Evolutionary conservation across 2,888 invertebrate genomes (phyloP), one percentile per base, ranked within the genome.

Genomic region (Horisme vitalbata): DNA sequence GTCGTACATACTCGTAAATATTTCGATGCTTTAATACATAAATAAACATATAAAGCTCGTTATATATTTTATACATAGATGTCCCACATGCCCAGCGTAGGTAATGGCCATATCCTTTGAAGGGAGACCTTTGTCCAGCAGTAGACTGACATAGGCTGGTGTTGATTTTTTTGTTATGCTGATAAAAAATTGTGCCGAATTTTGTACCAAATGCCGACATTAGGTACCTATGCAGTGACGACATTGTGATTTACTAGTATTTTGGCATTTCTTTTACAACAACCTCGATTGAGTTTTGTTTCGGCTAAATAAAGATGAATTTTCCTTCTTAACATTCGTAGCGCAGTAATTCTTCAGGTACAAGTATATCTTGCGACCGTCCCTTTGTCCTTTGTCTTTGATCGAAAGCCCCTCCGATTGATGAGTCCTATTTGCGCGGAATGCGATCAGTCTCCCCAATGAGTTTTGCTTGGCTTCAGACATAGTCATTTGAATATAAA

Each of bases 361-460:
- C 70, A 47, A 69, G 71, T 75, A 79, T 75, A 77, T 79, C 70
- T 63, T 59, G 60, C 68, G 70, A 71, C 66, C 49, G 75, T 74
- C 76, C 77, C 74, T 73, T 80, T 82, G 78, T 81, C 80, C 81
- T 80, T 79, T 75, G 83, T 82, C 83, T 80, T 81, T 81, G 80
- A 83, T 81, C 75, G 80, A 79, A 78, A 81, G 77, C 79, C 78
- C 68, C 68, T 71, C 72, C 76, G 81, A 85, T 83, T 83, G 84
- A 85, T 85, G 82, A 73, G 79, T 70, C 71, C 79, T 75, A 83
- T 84, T 84, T 83, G 80, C 71, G 67, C 65, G 60, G 65, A 74
- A 67, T 68, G 68, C 61, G 66, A 69, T 62, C 75, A 68, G 62
- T 68, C 72, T 68, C 64, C 67, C 61, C 63, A 65, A 76, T 76